Percentiles rank a stretch among this genome's conserved stretches.
Evolutionary conservation across 1,140 invertebrate genomes (phyloP).

Genomic region (Riptortus pedestris): DNA sequence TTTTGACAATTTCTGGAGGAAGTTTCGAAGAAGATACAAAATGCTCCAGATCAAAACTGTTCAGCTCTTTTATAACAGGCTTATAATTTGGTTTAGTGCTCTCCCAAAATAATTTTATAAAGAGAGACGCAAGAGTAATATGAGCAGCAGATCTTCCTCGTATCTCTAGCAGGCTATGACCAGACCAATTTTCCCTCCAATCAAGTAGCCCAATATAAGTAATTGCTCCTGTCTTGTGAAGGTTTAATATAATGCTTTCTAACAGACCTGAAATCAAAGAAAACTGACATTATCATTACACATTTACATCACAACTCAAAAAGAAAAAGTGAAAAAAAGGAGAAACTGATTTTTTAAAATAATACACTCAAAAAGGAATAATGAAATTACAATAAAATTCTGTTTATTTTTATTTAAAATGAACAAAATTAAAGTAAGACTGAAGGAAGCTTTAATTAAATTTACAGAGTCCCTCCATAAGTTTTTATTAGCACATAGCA

Average conservation of each 20-base stretch:
- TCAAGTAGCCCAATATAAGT: slow-evolving; percentile 23
- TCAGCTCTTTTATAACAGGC: slow-evolving; percentile 20
- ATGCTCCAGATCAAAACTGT: slow-evolving; percentile 24
- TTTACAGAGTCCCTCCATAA: too few species aligned
- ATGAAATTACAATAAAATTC: too few species aligned
- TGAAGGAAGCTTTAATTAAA: too few species aligned
- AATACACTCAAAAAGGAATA: too few species aligned
- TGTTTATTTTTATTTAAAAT: too few species aligned
- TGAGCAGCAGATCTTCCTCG: slow-evolving; percentile 18
- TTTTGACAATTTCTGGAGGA: slow-evolving; percentile 24
- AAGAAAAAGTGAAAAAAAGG: neutral
- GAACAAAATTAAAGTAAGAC: too few species aligned
- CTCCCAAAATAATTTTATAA: slow-evolving; percentile 21
- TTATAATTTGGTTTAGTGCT: slow-evolving; percentile 21
- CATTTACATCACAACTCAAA: neutral
- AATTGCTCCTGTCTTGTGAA: slow-evolving; percentile 2
- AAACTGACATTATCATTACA: neutral
- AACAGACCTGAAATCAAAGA: slow-evolving; percentile 4
- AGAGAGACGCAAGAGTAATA: slow-evolving; percentile 14
- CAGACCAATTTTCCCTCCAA: slow-evolving; percentile 25
- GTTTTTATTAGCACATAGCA: too few species aligned
- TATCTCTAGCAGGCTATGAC: slow-evolving; percentile 3
- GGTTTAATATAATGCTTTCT: neutral
- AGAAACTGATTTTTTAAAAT: too few species aligned
- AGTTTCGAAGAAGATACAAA: slow-evolving; percentile 23